phyloP scores from a whole-genome alignment of 1,140 invertebrate genomes.

The Macrobrachium rosenbergii region DNA sequence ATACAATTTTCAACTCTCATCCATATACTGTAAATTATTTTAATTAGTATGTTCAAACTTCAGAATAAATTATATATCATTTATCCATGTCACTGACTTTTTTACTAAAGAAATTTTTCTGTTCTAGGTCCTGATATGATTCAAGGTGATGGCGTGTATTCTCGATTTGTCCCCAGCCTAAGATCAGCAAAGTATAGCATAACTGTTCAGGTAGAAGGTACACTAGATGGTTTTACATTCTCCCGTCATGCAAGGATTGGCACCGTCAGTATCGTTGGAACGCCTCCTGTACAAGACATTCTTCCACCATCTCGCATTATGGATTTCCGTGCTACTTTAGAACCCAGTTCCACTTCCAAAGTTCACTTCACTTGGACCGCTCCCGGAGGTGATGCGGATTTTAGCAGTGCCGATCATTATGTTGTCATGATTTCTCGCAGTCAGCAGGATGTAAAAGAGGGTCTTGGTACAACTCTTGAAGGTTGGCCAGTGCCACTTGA shows the following conservation, averaged over 20 bases:
- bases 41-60: not conserved
- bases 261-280: constrained; percentile 49
- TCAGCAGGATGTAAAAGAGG: constrained; percentile 30
- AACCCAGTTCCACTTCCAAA: constrained; percentile 43
- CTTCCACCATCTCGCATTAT: constrained; percentile 66
- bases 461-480: constrained; percentile 38
- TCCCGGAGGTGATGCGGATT: constrained; percentile 68
- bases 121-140: constrained; percentile 76
- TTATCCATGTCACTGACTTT: not conserved
- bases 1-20: not conserved
- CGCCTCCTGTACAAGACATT: constrained; percentile 47
- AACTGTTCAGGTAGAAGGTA: constrained; percentile 55
- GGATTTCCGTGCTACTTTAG: constrained; percentile 63
- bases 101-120: constrained; percentile 2
- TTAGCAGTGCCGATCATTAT: constrained; percentile 65
- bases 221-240: constrained; percentile 48
- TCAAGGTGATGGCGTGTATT: constrained; percentile 79
- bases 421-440: constrained; percentile 49
- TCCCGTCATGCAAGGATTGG: constrained; percentile 58
- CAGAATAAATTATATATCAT: not conserved
- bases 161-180: constrained; percentile 74
- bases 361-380: constrained; percentile 67
- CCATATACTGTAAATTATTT: not conserved
- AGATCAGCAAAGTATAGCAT: constrained; percentile 56
- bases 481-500: constrained; percentile 52